Base-by-base conservation (phyloP, 2,113 vertebrate species). In the Ramphastos sulfuratus region DNA sequence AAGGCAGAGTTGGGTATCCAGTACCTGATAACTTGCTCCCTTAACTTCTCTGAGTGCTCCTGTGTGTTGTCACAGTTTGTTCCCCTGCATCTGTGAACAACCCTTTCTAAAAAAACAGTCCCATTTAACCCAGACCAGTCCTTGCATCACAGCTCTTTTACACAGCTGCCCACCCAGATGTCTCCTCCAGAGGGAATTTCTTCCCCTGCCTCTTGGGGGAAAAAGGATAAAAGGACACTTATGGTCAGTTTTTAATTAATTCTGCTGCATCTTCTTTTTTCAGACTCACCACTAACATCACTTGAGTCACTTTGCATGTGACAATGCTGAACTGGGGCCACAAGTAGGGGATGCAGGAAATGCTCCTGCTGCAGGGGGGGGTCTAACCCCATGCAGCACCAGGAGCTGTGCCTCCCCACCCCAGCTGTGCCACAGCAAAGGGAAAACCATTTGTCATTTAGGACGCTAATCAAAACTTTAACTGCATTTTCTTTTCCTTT, bases 141-240 rank as follows among this genome's bases (percentile, higher is more conserved):
- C 48, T 28, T 1, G 0, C 39, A 24, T 8, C 2, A 0, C 9
- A 2, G 0, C 3, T 7, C 70, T 88, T 55, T 23, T 9, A 20
- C 31, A 54, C 69, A 80, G 44, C 7, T 9, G 24, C 24, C 52
- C 33, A 16, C 6, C 30, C 52, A 42, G 10, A 16, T 12, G 12
- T 5, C 42, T 44, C 60, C 13, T 10, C 67, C 20, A 10, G 33
- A 59, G 10, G 24, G 27, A 65, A 42, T 50, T 10, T 10, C 2
- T 46, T 82, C 37, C 48, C 61, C 37, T 37, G 31, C 11, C 55
- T 67, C 65, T 14, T 12, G 52, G 9, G 18, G 42, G 11, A 44
- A 44, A 44, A 44, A 44, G 44, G 52, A 35, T 1, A 28, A 66
- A 28, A 54, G 21, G 11, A n/a, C 24, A 9, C 7, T 56, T 82